Evolutionary conservation across 2,113 vertebrate species (phyloP).

Genomic region (Gnathonemus longibarbis): DNA sequence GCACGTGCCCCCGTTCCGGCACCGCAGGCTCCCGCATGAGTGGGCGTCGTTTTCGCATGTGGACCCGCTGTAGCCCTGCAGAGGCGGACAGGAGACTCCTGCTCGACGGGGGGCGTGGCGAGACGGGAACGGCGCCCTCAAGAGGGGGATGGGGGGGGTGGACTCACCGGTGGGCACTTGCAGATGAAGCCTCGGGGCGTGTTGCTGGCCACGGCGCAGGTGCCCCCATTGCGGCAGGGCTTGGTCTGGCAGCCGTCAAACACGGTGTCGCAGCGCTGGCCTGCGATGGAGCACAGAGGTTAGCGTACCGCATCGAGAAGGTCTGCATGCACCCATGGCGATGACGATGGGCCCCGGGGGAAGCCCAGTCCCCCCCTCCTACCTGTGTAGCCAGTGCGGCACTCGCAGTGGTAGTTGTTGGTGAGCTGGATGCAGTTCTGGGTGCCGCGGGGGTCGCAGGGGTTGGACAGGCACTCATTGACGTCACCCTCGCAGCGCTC

Average conservation of each 20-base stretch:
- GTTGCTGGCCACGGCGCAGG: slow-evolving; percentile 84
- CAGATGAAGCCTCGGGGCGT: slow-evolving; percentile 89
- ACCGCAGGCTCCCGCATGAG: slow-evolving; percentile 75
- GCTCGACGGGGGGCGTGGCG: neutral
- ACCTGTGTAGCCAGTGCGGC: slow-evolving; percentile 82
- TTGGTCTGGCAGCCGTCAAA: slow-evolving; percentile 81
- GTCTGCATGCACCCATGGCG: neutral
- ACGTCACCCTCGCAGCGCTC: slow-evolving; percentile 94
- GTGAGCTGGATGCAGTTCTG: slow-evolving; percentile 91
- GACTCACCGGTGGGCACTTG: slow-evolving; percentile 81
- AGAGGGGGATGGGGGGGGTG: neutral
- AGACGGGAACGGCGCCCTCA: neutral
- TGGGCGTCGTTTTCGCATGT: slow-evolving; percentile 80
- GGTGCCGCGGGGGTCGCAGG: slow-evolving; percentile 80
- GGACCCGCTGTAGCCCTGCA: slow-evolving; percentile 81
- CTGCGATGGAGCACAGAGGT: slow-evolving; percentile 46
- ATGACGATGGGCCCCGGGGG: neutral
- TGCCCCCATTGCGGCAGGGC: slow-evolving; percentile 82
- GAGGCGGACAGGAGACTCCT: neutral
- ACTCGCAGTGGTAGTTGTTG: slow-evolving; percentile 91
- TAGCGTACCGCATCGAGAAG: neutral
- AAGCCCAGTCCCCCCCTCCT: neutral
- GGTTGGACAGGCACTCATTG: slow-evolving; percentile 95
- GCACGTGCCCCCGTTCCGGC: slow-evolving; percentile 85
- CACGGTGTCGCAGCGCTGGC: slow-evolving; percentile 79